Base-by-base conservation (phyloP, 2,113 vertebrate genomes). In the Callocephalon fimbriatum region DNA sequence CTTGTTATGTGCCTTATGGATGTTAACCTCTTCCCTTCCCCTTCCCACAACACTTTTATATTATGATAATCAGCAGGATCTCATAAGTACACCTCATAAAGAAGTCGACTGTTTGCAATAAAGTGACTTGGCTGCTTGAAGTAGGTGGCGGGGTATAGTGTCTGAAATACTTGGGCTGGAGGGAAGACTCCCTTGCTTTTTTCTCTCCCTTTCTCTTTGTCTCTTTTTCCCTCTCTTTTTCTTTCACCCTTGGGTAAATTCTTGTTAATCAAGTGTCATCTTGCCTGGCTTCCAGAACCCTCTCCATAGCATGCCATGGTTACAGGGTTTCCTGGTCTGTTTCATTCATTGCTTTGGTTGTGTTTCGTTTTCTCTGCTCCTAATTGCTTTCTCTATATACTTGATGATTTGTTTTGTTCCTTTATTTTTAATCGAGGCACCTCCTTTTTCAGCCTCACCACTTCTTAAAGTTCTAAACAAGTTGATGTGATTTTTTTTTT, bases 1-100 rank as follows among this genome's bases (percentile, higher is more conserved):
- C 99, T 98, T 99, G 99, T 99, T 99, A 98, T 99, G 99, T 99
- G 99, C 98, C 99, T 99, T 99, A 99, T 99, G 99, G 99, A 99
- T 99, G 98, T 98, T 99, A 99, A 98, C 97, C 97, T 99, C 98
- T 98, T 98, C 99, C 98, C 98, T 97, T 98, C 98, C 98, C 97
- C 96, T 93, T 63, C 98, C 97, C 94, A 97, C 98, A 93, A 98
- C 95, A 98, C 98, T 98, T 98, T 98, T 98, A 98, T 98, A 98
- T 98, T 98, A 98, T 97, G 95, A 98, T 98, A 97, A 98, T 98
- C 98, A 98, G 97, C 99, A 99, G 98, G 98, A 98, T 96, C 98
- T 98, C 98, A 98, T 98, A 98, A 95, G 91, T 98, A 98, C 97
- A 98, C 98, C 97, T 98, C 95, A 97, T 98, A 98, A 97, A 97